Percentiles rank a stretch among this genome's conserved stretches.
Evolutionary conservation across 2,797 vertebrate genomes (phyloP).

Genomic region (Manis crassicaudata): DNA sequence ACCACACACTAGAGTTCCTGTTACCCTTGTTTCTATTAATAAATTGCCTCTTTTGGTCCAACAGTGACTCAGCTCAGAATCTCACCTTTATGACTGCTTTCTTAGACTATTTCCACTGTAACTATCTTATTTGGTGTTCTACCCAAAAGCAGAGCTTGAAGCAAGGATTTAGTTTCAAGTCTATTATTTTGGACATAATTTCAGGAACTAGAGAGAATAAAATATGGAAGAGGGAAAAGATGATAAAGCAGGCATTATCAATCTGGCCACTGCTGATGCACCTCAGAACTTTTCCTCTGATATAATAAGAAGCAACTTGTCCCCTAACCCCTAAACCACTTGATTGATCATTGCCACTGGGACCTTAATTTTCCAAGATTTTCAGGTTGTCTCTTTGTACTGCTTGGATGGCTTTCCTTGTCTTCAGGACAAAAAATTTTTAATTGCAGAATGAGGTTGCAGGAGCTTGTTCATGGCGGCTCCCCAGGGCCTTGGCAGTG

Average conservation of each 20-base stretch:
- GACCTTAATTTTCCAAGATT: neutral
- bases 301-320: neutral
- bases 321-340: neutral
- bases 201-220: neutral
- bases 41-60: neutral
- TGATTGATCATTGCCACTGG: neutral
- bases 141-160: neutral
- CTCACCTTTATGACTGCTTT: neutral
- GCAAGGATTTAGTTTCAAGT: neutral
- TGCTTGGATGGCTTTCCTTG: neutral
- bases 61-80: no score
- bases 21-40: neutral
- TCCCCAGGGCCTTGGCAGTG: neutral
- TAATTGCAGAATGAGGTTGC: no score
- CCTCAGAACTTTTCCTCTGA: neutral
- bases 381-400: neutral
- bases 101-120: neutral
- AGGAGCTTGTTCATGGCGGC: neutral
- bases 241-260: rapidly evolving
- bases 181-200: neutral
- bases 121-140: neutral
- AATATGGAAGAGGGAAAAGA: neutral
- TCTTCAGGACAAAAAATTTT: neutral
- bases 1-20: rapidly evolving
- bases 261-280: rapidly evolving